phyloP scores from a whole-genome alignment of 2,113 vertebrate species.

The Sturnus vulgaris region DNA sequence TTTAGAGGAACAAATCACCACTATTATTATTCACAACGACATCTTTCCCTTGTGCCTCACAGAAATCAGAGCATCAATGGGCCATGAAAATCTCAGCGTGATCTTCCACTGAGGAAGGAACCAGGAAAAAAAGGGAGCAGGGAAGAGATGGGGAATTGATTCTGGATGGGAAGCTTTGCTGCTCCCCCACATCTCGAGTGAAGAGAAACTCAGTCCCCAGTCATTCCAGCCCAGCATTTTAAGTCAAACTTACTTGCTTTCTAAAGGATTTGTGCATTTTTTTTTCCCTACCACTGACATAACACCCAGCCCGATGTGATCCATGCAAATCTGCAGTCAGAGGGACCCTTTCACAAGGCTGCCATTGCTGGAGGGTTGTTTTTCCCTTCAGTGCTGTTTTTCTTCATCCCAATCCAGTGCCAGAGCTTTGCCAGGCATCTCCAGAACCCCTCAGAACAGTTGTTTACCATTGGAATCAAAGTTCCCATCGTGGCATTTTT shows the following conservation, averaged over 20 bases:
- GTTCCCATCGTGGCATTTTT: not conserved
- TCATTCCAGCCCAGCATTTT: not conserved
- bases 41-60: not conserved
- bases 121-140: not conserved
- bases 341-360: not conserved
- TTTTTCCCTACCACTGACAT: accelerated
- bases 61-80: not conserved
- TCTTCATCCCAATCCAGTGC: not conserved
- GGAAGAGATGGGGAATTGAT: not conserved
- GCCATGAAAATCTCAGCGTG: not conserved
- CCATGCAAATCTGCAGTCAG: not conserved
- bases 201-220: not conserved
- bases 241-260: not conserved
- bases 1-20: not conserved
- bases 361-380: not conserved
- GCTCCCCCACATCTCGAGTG: accelerated
- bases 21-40: accelerated
- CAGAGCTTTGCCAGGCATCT: not conserved
- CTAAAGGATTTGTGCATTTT: not conserved
- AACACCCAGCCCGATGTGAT: not conserved
- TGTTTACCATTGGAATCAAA: not conserved
- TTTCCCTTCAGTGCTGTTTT: not conserved
- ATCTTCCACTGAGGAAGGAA: not conserved
- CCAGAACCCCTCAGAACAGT: not conserved
- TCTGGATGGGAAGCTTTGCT: not conserved